Evolutionary conservation across 2,888 invertebrate genomes (phyloP).

Genomic region (Nemotelus pantherinus): DNA sequence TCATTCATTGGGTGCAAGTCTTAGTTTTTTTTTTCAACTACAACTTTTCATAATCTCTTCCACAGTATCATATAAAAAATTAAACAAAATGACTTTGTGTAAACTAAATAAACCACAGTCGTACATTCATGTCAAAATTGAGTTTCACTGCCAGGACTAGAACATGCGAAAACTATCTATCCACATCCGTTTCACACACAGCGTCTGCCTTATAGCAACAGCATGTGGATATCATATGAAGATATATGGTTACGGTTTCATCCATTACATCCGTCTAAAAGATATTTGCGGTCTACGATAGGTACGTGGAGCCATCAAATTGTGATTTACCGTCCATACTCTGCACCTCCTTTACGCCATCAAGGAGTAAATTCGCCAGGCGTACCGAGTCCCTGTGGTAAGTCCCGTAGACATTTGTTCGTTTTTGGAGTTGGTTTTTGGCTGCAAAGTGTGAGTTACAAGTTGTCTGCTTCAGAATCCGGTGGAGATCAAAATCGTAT

Average conservation of each 20-base stretch:
- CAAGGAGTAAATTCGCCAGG: constrained; percentile 9
- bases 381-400: constrained; percentile 34
- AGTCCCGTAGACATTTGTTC: constrained; percentile 24
- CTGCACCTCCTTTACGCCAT: constrained; percentile 28
- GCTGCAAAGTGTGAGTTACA: background rate
- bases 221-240: constrained; percentile 40
- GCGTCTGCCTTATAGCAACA: constrained; percentile 14
- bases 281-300: constrained; percentile 48
- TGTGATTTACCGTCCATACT: constrained; percentile 49
- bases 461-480: constrained; percentile 11
- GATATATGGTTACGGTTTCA: constrained; percentile 47
- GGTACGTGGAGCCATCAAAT: constrained; percentile 50
- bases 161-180: background rate
- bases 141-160: too few relatives aligned
- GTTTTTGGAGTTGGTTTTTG: background rate
- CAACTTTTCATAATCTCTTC: too few relatives aligned
- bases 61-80: too few relatives aligned
- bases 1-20: too few relatives aligned
- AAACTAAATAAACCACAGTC: background rate
- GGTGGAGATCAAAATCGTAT: constrained; percentile 24
- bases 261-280: constrained; percentile 48
- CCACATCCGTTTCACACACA: constrained; percentile 25
- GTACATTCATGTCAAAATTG: too few relatives aligned
- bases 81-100: background rate
- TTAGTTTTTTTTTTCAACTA: too few relatives aligned